Percentiles rank a stretch among this genome's conserved stretches.
These are phyloP conservation scores for Acyrthosiphon pisum DNA, from an alignment of 1,140 invertebrate genomes.

Conservation along the genomic window DNA sequence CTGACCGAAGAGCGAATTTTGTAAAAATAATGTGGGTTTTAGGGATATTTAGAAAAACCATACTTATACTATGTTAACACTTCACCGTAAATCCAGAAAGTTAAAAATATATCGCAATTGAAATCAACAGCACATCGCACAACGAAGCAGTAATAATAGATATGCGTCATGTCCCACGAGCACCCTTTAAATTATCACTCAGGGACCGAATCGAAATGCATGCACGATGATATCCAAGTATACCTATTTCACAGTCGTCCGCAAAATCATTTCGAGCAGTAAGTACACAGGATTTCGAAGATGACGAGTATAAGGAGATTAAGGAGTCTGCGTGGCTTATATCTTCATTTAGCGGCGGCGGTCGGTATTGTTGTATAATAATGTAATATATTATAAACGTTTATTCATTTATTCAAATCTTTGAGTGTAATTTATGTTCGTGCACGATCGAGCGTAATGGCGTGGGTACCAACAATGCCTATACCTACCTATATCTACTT, in stretches of 20 bases:
- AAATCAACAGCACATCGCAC: background rate
- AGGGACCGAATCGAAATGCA: background rate
- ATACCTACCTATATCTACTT: background rate
- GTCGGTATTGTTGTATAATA: background rate
- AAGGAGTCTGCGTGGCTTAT: background rate
- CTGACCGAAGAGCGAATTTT: background rate
- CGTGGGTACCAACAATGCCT: background rate
- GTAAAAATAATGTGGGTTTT: background rate
- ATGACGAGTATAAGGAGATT: background rate
- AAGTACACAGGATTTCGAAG: background rate
- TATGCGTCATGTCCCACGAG: background rate
- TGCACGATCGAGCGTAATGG: background rate
- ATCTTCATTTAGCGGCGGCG: background rate
- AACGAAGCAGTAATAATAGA: background rate
- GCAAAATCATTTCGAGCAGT: background rate
- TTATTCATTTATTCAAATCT: slow-evolving; percentile 32
- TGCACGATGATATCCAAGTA: background rate
- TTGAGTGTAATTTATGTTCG: background rate
- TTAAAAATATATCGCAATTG: background rate
- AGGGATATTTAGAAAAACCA: background rate
- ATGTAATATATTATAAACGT: background rate
- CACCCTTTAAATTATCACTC: background rate
- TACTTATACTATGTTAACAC: background rate
- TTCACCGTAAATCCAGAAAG: background rate
- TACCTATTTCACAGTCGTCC: background rate